Evolutionary conservation across 2,888 invertebrate genomes (phyloP).

Genomic region (Crossocerus cetratus): DNA sequence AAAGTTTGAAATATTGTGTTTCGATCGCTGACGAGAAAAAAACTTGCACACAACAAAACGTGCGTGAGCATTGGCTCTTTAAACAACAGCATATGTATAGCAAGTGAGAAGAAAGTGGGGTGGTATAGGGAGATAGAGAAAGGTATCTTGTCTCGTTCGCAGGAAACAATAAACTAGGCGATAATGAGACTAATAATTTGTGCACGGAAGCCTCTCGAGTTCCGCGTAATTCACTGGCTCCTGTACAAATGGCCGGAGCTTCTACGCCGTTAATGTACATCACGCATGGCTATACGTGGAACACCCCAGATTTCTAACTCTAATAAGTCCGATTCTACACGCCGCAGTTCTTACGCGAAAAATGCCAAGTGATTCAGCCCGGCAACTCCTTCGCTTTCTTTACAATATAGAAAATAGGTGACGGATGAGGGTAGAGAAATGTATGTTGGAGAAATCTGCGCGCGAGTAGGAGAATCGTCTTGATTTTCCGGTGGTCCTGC

Average conservation of each 20-base stretch:
- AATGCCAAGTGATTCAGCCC: constrained; percentile 44
- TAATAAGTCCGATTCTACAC: constrained; percentile 69
- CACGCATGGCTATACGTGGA: constrained; percentile 52
- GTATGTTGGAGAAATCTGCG: background rate
- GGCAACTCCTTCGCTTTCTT: no score
- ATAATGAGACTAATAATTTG: constrained; percentile 70
- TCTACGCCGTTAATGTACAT: constrained; percentile 69
- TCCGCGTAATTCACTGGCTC: constrained; percentile 65
- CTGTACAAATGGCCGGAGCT: constrained; percentile 66
- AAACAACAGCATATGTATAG: no score
- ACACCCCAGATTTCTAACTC: constrained; percentile 72
- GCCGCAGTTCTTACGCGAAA: constrained; percentile 35
- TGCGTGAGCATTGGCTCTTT: no score
- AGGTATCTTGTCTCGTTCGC: constrained; percentile 18
- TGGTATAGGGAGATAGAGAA: background rate
- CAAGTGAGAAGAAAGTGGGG: no score
- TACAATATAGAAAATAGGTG: constrained; percentile 44
- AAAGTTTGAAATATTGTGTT: no score
- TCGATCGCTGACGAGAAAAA: no score
- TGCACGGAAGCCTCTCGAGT: constrained; percentile 68
- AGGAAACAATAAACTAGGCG: constrained; percentile 47
- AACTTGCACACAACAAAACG: no score
- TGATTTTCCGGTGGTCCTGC: no score
- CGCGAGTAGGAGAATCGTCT: no score
- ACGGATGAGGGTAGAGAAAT: constrained; percentile 41